These are phyloP conservation scores for Mythimna ferrago DNA, from an alignment of 2,888 invertebrate genomes.

Conservation along the genomic window DNA sequence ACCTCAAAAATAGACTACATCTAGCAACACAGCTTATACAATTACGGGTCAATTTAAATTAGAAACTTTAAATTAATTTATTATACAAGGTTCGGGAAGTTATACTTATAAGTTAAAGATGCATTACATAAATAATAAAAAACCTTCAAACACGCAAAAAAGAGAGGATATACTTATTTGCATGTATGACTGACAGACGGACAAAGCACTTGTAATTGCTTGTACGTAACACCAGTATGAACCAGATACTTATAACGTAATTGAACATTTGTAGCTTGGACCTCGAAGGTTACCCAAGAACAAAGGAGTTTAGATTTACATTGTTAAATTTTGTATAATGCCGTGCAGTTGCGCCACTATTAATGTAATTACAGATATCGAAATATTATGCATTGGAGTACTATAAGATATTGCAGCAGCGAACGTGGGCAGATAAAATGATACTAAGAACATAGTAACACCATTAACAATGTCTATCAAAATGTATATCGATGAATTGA, in stretches of 20 bases:
- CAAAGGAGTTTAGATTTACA: conserved; percentile 59
- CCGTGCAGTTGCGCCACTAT: conserved; percentile 51
- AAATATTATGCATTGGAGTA: conserved; percentile 33
- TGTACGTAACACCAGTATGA: conserved; percentile 69
- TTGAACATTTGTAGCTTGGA: conserved; percentile 70
- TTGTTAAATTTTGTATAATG: conserved; percentile 56
- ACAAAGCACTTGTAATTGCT: conserved; percentile 79
- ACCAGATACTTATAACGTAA: conserved; percentile 68
- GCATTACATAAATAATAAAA: conserved; percentile 49
- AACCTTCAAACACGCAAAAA: conserved; percentile 53
- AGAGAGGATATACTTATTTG: conserved; percentile 76
- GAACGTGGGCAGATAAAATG: conserved; percentile 36
- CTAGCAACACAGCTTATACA: neutral
- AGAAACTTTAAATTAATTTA: conserved; percentile 12
- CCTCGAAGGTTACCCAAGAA: conserved; percentile 73
- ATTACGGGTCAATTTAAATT: conserved; percentile 9
- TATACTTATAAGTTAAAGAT: conserved; percentile 42
- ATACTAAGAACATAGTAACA: conserved; percentile 15
- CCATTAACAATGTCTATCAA: conserved; percentile 1
- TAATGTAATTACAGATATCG: conserved; percentile 56
- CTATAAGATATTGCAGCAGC: conserved; percentile 32
- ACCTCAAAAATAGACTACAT: neutral
- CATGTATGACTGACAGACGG: conserved; percentile 69
- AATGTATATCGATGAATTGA: neutral
- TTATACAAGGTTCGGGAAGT: conserved; percentile 49